Percentiles rank a stretch among this genome's conserved stretches.
Conservation (phyloP, 2,797 vertebrate species). For the Rhinella marina region DNA sequence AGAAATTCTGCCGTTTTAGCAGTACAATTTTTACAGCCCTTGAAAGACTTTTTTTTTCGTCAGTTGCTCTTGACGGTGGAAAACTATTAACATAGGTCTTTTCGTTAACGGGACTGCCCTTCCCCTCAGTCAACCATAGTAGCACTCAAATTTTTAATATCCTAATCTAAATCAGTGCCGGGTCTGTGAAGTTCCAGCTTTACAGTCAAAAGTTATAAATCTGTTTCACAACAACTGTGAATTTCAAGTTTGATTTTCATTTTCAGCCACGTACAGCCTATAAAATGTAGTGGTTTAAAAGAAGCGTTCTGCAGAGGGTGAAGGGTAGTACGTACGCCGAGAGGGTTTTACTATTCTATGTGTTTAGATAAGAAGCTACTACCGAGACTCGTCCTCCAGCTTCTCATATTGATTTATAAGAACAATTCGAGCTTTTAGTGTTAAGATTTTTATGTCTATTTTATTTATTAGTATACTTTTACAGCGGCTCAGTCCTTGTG, state of each 20-base stretch:
- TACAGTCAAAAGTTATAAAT: constrained; percentile 33
- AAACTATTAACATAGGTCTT: constrained; percentile 18
- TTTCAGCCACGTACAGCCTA: constrained; percentile 23
- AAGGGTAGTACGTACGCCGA: neutral
- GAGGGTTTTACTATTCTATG: constrained; percentile 1
- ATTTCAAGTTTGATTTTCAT: constrained; percentile 32
- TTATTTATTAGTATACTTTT: constrained; percentile 9
- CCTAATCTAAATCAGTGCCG: constrained; percentile 18
- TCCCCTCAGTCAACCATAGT: constrained; percentile 26
- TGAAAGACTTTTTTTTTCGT: constrained; percentile 30
- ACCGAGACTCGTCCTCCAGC: neutral
- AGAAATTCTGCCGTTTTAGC: constrained; percentile 31
- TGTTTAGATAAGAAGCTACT: constrained; percentile 36
- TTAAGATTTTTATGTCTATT: constrained; percentile 7
- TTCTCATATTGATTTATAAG: constrained; percentile 14
- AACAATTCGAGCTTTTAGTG: neutral
- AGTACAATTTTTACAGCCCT: constrained; percentile 38
- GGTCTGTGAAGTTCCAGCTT: constrained; percentile 15
- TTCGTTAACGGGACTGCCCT: constrained; percentile 21
- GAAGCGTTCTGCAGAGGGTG: constrained; percentile 21
- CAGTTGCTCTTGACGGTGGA: constrained; percentile 17
- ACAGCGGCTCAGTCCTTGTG: neutral
- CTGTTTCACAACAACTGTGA: constrained; percentile 43
- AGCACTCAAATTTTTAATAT: constrained; percentile 40
- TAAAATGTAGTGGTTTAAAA: constrained; percentile 25